These are phyloP conservation scores for Acipenser ruthenus DNA, from an alignment of 2,797 vertebrate species.

Conservation along the genomic window DNA sequence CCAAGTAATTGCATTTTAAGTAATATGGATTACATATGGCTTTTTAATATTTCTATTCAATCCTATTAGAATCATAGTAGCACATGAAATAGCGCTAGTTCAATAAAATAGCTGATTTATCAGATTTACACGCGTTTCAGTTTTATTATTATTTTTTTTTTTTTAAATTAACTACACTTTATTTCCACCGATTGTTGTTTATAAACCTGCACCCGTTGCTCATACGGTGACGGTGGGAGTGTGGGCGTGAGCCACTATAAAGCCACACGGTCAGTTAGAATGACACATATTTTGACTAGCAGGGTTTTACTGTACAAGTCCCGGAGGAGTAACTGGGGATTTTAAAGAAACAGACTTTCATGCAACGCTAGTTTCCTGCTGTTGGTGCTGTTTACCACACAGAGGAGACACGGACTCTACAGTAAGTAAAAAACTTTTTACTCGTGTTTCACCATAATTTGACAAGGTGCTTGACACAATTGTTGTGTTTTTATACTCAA, in stretches of 20 bases:
- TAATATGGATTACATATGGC: too few relatives aligned
- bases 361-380: neutral
- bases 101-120: too few relatives aligned
- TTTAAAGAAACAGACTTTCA: neutral
- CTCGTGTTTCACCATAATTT: too few relatives aligned
- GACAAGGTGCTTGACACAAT: neutral
- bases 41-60: too few relatives aligned
- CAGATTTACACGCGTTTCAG: too few relatives aligned
- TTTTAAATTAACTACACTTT: too few relatives aligned
- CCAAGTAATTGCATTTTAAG: too few relatives aligned
- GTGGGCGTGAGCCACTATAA: slow-evolving; percentile 14
- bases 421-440: slow-evolving; percentile 5
- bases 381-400: neutral
- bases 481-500: neutral
- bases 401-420: slow-evolving; percentile 1
- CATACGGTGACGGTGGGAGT: slow-evolving; percentile 6
- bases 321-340: neutral
- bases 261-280: neutral
- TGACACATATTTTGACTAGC: neutral
- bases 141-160: too few relatives aligned
- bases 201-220: slow-evolving; percentile 1
- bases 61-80: too few relatives aligned
- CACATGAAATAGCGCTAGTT: too few relatives aligned
- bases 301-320: neutral
- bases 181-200: neutral